Base-by-base conservation (phyloP, 2,113 vertebrate genomes). In the Planiliza haematocheilus region DNA sequence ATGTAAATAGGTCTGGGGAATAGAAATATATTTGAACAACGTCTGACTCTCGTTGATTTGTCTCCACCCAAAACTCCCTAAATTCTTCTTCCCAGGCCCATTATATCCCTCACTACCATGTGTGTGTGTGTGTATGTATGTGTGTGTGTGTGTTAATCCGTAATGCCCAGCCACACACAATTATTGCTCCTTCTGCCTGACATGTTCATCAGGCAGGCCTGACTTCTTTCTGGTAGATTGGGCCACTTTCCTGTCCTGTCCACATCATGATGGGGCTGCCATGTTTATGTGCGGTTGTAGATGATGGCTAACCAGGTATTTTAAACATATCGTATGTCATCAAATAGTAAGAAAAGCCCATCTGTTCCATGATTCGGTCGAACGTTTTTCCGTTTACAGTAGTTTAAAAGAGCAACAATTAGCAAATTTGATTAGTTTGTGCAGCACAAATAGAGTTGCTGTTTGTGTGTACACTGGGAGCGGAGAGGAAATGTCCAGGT, bases 141-240 rank as follows among this genome's bases (percentile, higher is more conserved):
- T 66, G 55, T 50, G 8, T 68, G 50, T 60, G 36, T 72, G 11
- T 71, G 46, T 85, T 86, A 91, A 90, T 90, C 87, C 38, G 58
- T 85, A 76, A 85, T 72, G 74, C 86, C 62, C 38, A 68, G 86
- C 71, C 74, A 82, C 85, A 86, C 73, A 83, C 74, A 43, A 81
- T 90, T 88, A 82, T 63, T 56, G 42, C 55, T 45, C 59, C 57
- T 78, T 78, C 42, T 77, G 70, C 79, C 60, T 91, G 91, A 92
- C 85, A 89, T 89, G 87, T 90, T 91, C 72, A 92, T 91, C 87
- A 70, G 49, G 75, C 70, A 51, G 74, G 74, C 63, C 76, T 89
- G 89, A 83, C 17, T 36, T 43, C 43, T 71, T 75, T 78, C 58
- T 68, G 59, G 51, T 70, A 65, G 51, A 72, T 76, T 55, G 56